These are phyloP conservation scores for Dorcus parallelipipedus DNA, from an alignment of 2,888 invertebrate species.

Conservation along the genomic window DNA sequence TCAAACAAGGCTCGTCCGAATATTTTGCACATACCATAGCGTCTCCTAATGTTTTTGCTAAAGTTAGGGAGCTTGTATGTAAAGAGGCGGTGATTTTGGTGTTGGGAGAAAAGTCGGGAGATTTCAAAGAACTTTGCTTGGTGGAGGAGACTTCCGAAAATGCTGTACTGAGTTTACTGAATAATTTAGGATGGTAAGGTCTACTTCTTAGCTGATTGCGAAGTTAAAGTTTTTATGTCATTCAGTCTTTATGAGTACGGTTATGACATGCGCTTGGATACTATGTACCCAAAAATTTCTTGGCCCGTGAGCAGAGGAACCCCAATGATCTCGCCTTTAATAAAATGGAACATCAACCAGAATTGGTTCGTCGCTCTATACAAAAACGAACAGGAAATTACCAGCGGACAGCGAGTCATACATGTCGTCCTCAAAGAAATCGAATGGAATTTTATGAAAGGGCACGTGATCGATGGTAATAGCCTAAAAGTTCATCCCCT, in stretches of 20 bases:
- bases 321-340: slow-evolving; percentile 75
- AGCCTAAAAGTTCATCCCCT: neutral
- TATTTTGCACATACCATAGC: neutral
- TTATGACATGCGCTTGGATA: slow-evolving; percentile 67
- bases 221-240: neutral
- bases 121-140: neutral
- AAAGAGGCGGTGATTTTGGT: neutral
- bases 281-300: slow-evolving; percentile 70
- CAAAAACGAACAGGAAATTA: slow-evolving; percentile 63
- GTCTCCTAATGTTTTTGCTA: neutral
- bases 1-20: neutral
- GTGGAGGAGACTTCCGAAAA: neutral
- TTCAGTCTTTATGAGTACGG: slow-evolving; percentile 74
- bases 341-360: slow-evolving; percentile 86
- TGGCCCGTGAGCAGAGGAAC: slow-evolving; percentile 86
- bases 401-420: slow-evolving; percentile 63
- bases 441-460: slow-evolving; percentile 68
- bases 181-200: slow-evolving; percentile 7
- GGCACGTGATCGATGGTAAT: slow-evolving; percentile 82
- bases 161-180: neutral
- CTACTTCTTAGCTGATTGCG: neutral
- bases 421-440: slow-evolving; percentile 61
- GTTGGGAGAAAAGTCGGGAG: neutral
- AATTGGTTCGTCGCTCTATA: slow-evolving; percentile 72
- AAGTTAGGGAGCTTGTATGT: neutral